Conservation (phyloP, 2,113 vertebrate species). For the Proterorhinus semilunaris region DNA sequence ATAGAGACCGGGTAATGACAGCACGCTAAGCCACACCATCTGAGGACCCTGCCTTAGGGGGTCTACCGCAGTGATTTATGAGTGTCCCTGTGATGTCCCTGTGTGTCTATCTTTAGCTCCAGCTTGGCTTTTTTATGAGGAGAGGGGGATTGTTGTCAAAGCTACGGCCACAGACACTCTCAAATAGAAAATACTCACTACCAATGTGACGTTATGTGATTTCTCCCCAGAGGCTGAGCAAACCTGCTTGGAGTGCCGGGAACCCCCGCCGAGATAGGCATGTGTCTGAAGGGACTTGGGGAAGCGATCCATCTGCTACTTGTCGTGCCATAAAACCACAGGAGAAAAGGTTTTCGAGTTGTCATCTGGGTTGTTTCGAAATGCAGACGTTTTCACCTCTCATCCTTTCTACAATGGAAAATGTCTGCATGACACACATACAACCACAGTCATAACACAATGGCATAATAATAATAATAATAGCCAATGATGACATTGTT, state of each 20-base stretch:
- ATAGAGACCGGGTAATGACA: constrained; percentile 29
- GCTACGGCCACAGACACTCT: constrained; percentile 34
- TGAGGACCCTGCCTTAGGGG: constrained; percentile 38
- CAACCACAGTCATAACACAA: constrained; percentile 3
- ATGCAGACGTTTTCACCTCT: too few species aligned
- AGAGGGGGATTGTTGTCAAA: constrained; percentile 31
- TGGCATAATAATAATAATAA: neutral
- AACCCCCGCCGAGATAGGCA: constrained; percentile 43
- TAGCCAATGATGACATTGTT: constrained; percentile 9
- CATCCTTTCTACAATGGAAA: too few species aligned
- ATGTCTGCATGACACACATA: neutral
- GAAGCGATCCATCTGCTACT: constrained; percentile 10
- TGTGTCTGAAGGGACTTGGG: constrained; percentile 33
- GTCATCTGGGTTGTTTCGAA: neutral
- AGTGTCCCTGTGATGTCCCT: constrained; percentile 37
- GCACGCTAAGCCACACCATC: constrained; percentile 22
- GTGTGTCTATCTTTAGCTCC: constrained; percentile 69
- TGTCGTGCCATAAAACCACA: neutral
- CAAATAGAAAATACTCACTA: neutral
- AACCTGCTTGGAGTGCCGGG: constrained; percentile 8
- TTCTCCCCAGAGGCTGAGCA: constrained; percentile 10
- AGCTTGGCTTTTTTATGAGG: constrained; percentile 54
- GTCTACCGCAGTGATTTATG: constrained; percentile 58
- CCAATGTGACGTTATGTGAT: constrained; percentile 20
- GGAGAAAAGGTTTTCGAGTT: neutral